phyloP scores from a whole-genome alignment of 2,888 invertebrate species.

The Emesis russula region DNA sequence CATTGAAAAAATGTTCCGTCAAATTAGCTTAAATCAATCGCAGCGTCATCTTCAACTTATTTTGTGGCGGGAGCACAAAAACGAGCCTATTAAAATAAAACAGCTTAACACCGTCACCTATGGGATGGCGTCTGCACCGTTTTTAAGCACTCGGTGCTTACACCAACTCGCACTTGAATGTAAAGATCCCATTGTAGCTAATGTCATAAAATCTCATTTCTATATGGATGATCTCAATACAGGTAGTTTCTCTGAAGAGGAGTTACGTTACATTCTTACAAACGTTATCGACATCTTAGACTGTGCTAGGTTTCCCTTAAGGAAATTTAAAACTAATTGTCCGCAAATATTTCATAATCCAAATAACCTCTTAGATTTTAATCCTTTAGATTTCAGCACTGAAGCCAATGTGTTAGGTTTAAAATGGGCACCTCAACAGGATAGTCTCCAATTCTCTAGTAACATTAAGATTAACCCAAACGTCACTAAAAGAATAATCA shows the following conservation, averaged over 20 bases:
- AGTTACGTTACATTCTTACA: not conserved
- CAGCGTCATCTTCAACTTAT: constrained; percentile 71
- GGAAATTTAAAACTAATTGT: not conserved
- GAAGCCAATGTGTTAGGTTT: not conserved
- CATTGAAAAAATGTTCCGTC: not conserved
- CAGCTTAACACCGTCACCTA: constrained; percentile 39
- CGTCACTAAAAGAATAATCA: constrained; percentile 20
- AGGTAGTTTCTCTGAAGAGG: not conserved
- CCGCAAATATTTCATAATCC: not conserved
- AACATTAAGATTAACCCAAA: constrained; percentile 22
- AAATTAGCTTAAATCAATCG: constrained; percentile 41
- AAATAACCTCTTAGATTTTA: not conserved
- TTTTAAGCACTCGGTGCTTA: constrained; percentile 50
- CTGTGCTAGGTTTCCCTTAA: not conserved
- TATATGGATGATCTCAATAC: not conserved
- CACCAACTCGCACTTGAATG: constrained; percentile 43
- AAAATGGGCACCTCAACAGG: not conserved
- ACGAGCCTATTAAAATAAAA: constrained; percentile 24
- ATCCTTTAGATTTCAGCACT: not conserved
- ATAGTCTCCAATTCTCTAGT: not conserved
- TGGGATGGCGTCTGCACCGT: constrained; percentile 57
- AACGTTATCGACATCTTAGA: not conserved
- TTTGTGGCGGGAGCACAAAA: constrained; percentile 64
- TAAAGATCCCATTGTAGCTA: not conserved
- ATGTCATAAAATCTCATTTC: not conserved